Evolutionary conservation across 1,140 invertebrate species (phyloP).

Genomic region (Brachionus angularis): DNA sequence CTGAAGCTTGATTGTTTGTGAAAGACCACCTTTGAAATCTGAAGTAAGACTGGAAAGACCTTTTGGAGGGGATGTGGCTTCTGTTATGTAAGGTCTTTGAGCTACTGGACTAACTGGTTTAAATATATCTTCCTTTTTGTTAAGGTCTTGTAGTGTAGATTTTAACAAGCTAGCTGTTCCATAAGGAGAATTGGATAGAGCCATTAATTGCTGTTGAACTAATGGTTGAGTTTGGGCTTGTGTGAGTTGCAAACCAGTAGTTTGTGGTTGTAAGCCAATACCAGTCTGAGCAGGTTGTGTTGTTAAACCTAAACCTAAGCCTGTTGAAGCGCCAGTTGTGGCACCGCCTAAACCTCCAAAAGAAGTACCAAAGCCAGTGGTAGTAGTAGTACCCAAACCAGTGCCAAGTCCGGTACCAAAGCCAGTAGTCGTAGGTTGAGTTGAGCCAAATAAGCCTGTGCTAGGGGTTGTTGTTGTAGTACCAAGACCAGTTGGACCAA

Average conservation of each 20-base stretch:
- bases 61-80: slow-evolving; percentile 52
- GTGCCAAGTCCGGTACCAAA: slow-evolving; percentile 55
- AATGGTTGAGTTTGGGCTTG: slow-evolving; percentile 46
- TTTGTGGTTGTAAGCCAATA: slow-evolving; percentile 46
- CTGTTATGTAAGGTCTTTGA: slow-evolving; percentile 63
- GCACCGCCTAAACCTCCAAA: slow-evolving; percentile 45
- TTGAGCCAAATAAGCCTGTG: neutral
- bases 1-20: slow-evolving; percentile 2
- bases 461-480: slow-evolving; percentile 48
- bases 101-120: slow-evolving; percentile 69
- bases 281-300: slow-evolving; percentile 44
- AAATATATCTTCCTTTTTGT: slow-evolving; percentile 67
- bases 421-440: slow-evolving; percentile 58
- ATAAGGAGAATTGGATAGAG: slow-evolving; percentile 69
- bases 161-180: slow-evolving; percentile 73
- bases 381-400: slow-evolving; percentile 48
- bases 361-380: slow-evolving; percentile 49
- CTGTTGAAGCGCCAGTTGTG: slow-evolving; percentile 42
- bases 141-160: slow-evolving; percentile 58
- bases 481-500: slow-evolving; percentile 24
- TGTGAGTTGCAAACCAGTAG: slow-evolving; percentile 44
- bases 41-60: neutral
- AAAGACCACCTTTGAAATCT: slow-evolving; percentile 33
- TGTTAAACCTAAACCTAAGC: slow-evolving; percentile 46
- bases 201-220: slow-evolving; percentile 65